Evolutionary conservation across 2,113 vertebrate genomes (phyloP).

Genomic region (Rhineura floridana): DNA sequence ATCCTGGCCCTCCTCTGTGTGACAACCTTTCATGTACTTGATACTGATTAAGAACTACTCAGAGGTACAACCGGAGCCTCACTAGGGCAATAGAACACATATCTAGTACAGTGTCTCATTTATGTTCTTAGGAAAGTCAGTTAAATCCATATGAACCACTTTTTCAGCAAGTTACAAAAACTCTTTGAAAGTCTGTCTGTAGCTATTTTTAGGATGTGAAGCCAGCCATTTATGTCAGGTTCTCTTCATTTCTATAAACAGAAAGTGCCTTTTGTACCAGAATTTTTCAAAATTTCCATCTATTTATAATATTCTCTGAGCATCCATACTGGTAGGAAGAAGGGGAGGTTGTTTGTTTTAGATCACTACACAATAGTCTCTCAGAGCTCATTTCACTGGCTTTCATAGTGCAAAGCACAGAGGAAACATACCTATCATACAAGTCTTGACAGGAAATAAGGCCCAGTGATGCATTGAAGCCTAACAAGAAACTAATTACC

Average conservation of each 20-base stretch:
- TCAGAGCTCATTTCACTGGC: neutral
- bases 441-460: neutral
- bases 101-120: neutral
- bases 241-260: slow-evolving; percentile 3
- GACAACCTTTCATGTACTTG: too few species aligned
- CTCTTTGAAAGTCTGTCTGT: slow-evolving; percentile 14
- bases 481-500: neutral
- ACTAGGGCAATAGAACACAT: neutral
- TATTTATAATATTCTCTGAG: neutral
- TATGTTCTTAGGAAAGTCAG: neutral
- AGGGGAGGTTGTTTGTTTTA: neutral
- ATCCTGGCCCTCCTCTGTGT: too few species aligned
- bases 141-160: neutral
- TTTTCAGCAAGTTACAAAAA: neutral
- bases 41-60: neutral
- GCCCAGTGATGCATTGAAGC: neutral
- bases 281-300: neutral
- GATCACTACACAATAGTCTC: neutral
- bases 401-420: neutral
- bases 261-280: neutral
- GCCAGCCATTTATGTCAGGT: neutral
- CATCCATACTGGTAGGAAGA: neutral
- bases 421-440: neutral
- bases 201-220: neutral
- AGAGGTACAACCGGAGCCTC: neutral